Evolutionary conservation across 2,113 vertebrate species (phyloP).

Genomic region (Theropithecus gelada): DNA sequence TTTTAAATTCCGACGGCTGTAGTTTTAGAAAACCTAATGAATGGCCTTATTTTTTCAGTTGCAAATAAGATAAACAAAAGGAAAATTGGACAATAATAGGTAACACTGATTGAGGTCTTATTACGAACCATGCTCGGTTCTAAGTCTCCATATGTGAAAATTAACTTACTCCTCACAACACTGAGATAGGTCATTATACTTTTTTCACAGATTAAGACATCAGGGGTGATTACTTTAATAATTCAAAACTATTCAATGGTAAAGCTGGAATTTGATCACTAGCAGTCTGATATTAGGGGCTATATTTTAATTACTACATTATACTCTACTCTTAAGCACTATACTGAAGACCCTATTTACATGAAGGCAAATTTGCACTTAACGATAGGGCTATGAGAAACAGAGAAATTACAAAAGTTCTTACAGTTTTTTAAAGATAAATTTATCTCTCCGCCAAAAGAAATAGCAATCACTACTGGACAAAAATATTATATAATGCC

Average conservation of each 20-base stretch:
- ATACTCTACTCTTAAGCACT: background rate
- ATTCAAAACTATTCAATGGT: background rate
- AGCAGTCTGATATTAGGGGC: background rate
- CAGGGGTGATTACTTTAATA: background rate
- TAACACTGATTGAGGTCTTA: background rate
- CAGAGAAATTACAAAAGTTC: background rate
- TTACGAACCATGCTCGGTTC: background rate
- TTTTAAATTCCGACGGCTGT: background rate
- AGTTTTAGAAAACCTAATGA: constrained; percentile 20
- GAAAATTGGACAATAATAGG: background rate
- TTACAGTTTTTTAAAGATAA: background rate
- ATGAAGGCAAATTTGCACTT: background rate
- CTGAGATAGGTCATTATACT: background rate
- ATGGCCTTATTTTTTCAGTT: background rate
- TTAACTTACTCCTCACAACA: background rate
- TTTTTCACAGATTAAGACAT: background rate
- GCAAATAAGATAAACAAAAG: background rate
- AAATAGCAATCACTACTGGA: background rate
- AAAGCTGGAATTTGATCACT: background rate
- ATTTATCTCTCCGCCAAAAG: background rate
- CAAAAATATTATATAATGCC: background rate
- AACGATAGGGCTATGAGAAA: background rate
- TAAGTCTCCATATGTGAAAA: background rate
- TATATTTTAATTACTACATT: background rate
- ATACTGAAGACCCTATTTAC: background rate